Percentiles rank a stretch among this genome's conserved stretches.
These are phyloP conservation scores for Leistus spinibarbis DNA, from an alignment of 2,888 invertebrate genomes.

Conservation along the genomic window DNA sequence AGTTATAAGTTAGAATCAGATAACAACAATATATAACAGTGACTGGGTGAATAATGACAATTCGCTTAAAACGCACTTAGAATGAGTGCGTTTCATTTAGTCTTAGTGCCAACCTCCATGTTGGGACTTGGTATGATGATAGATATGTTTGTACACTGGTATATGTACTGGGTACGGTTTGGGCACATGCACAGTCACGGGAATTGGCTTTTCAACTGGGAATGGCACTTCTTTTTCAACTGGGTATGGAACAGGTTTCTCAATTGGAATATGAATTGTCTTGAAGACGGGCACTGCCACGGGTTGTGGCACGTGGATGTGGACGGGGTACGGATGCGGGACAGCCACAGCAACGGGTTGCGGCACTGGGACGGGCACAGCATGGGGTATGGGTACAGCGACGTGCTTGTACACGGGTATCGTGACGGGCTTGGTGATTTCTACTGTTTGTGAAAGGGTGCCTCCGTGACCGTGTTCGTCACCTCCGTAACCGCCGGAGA, in stretches of 20 bases:
- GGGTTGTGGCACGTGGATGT: constrained; percentile 71
- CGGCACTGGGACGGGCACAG: constrained; percentile 65
- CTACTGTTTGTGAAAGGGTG: constrained; percentile 68
- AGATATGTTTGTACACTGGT: constrained; percentile 73
- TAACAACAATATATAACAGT: constrained; percentile 12
- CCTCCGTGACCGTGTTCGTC: constrained; percentile 48
- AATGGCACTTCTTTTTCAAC: constrained; percentile 70
- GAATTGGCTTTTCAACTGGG: constrained; percentile 71
- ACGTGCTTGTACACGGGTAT: constrained; percentile 62
- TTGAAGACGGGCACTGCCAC: constrained; percentile 72
- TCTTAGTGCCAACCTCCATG: constrained; percentile 30
- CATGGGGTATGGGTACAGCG: constrained; percentile 56
- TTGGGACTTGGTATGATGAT: constrained; percentile 58
- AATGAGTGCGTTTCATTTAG: neutral
- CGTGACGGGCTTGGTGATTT: constrained; percentile 70
- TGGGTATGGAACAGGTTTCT: constrained; percentile 74
- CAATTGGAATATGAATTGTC: constrained; percentile 71
- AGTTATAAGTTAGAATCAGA: neutral
- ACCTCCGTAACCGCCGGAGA: constrained; percentile 48
- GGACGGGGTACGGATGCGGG: constrained; percentile 51
- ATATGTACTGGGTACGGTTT: constrained; percentile 71
- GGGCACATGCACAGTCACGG: constrained; percentile 72
- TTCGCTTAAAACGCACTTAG: neutral
- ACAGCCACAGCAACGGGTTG: constrained; percentile 62
- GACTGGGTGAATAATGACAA: neutral